Base-by-base conservation (phyloP, 2,888 invertebrate species). In the Tipula helvola region DNA sequence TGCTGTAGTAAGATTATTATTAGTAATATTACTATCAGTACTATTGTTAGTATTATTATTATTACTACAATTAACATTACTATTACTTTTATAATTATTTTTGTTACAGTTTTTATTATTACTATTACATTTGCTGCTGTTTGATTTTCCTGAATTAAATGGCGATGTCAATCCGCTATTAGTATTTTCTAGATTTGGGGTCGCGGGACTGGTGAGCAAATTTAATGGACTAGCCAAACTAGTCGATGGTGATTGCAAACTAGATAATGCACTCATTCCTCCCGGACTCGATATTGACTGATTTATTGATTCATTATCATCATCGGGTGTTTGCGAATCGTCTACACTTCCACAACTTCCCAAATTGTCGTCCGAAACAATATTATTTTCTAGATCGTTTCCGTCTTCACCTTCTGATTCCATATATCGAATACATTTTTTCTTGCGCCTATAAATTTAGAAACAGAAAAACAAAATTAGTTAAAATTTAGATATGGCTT, bases 361-460 rank as follows among this genome's bases (percentile, higher is more conserved):
- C 89, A 96, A 92, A 90, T 96, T 95, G 89, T 95, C 95, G 91
- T 95, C 95, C 88, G 94, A 94, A 90, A 94, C 16, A 83, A 86
- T 18, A 87, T 85, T 39, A 87, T 88, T 87, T 86, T 88, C 88
- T 36, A 88, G 10, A 88, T 93, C 93, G 89, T 93, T 93, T 88
- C 93, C 93, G 90, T 94, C 95, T 88, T 94, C 91, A 92, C 95
- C 93, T 92, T 94, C 93, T 89, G 96, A 95, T 93, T 97, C 97
- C 96, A 97, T 96, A 93, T 98, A 98, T 89, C 98, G 96, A 91
- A 98, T 96, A 94, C 98, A 98, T 93, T 98, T 98, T 93, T 98
- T 98, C 95, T 98, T 98, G 94, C 98, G 97, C 94, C 97, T 98
- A 93, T 5, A 93, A 47, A 5, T 47, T 28, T 13, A 13, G 47